These are phyloP conservation scores for Eretmodus cyanostictus DNA, from an alignment of 2,113 vertebrate genomes.

Conservation along the genomic window DNA sequence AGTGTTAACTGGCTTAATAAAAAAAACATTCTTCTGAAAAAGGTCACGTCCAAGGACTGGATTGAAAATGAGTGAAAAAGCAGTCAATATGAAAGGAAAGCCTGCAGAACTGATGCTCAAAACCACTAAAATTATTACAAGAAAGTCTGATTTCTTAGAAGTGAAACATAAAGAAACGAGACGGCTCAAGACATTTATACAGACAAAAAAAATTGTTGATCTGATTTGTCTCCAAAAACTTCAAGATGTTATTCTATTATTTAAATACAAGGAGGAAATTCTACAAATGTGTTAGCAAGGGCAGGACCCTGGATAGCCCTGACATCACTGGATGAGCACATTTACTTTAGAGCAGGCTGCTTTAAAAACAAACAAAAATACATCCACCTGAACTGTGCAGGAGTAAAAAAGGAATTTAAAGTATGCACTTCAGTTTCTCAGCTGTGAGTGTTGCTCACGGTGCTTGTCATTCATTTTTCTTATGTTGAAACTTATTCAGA, in stretches of 20 bases:
- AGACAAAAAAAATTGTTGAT: background rate
- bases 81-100: background rate
- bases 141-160: background rate
- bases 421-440: background rate
- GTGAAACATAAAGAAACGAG: background rate
- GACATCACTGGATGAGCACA: background rate
- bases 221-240: background rate
- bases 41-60: fast-evolving
- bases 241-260: background rate
- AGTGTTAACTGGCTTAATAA: background rate
- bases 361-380: background rate
- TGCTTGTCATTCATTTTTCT: background rate
- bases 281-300: background rate
- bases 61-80: background rate
- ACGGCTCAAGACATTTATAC: background rate
- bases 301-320: background rate
- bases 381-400: background rate
- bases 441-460: background rate
- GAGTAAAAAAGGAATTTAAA: background rate
- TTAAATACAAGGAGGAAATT: background rate
- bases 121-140: background rate
- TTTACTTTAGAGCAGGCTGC: background rate
- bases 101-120: background rate
- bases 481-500: background rate
- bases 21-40: background rate